Conservation (phyloP, 2,113 vertebrate species). For the Vidua macroura region DNA sequence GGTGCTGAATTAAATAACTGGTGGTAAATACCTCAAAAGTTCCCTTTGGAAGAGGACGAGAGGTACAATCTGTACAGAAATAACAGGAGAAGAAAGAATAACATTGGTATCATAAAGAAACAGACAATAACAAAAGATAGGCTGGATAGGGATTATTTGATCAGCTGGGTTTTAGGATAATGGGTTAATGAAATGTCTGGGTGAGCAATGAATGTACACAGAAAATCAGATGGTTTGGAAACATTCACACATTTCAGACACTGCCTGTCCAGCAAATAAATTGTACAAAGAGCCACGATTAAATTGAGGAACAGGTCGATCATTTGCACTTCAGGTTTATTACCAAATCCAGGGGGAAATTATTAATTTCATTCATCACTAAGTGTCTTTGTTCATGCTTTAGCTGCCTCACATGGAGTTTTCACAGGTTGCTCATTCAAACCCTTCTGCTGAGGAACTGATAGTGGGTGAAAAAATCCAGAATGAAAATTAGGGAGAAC, state of each 20-base stretch:
- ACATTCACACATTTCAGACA: not conserved
- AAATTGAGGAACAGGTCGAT: not conserved
- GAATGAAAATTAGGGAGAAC: not conserved
- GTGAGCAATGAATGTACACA: not conserved
- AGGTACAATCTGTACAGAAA: not conserved
- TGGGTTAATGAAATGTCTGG: slow-evolving; percentile 1
- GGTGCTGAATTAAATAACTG: not conserved
- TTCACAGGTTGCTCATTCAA: not conserved
- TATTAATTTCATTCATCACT: not conserved
- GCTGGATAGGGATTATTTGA: not conserved
- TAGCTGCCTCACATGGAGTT: not conserved
- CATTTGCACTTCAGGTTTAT: not conserved
- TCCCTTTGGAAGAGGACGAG: not conserved
- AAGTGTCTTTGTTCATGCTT: not conserved
- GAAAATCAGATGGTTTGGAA: not conserved
- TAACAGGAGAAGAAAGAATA: not conserved
- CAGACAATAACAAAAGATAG: not conserved
- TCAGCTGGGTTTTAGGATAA: slow-evolving; percentile 21
- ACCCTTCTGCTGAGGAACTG: not conserved
- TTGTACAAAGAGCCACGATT: not conserved
- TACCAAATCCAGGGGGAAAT: not conserved
- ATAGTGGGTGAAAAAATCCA: not conserved
- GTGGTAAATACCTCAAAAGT: not conserved
- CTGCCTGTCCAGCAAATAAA: not conserved
- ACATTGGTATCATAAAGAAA: not conserved